Evolutionary conservation across 2,797 vertebrate genomes (phyloP).

Genomic region (Sphenodon punctatus): DNA sequence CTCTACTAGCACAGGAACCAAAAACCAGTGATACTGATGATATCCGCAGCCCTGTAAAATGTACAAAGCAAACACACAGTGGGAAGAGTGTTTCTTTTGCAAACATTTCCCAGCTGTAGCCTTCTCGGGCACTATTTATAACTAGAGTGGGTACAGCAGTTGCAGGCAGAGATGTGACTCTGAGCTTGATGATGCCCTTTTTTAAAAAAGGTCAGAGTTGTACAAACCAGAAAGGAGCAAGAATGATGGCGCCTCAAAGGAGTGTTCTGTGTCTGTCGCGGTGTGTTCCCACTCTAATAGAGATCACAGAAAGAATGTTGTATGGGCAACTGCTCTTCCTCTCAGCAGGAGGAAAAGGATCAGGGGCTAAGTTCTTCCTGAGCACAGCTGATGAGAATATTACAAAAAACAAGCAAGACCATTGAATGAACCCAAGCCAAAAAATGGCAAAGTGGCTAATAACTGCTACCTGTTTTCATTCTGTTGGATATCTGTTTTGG

Average conservation of each 20-base stretch:
- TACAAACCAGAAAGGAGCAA: neutral
- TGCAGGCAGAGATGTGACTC: neutral
- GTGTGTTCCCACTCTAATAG: neutral
- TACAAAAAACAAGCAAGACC: too few relatives aligned
- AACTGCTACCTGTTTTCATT: too few relatives aligned
- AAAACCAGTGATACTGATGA: too few relatives aligned
- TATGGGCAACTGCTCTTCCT: neutral
- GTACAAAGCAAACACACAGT: too few relatives aligned
- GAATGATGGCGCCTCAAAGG: neutral
- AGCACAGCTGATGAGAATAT: too few relatives aligned
- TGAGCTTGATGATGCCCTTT: neutral
- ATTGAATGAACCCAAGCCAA: too few relatives aligned
- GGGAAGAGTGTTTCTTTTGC: neutral
- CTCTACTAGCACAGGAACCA: too few relatives aligned
- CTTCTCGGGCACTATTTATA: neutral
- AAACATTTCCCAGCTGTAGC: neutral
- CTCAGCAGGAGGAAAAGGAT: neutral
- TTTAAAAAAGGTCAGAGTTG: neutral
- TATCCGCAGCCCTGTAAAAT: too few relatives aligned
- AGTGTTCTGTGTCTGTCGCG: fast-evolving
- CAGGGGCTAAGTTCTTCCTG: neutral
- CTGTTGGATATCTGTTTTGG: too few relatives aligned
- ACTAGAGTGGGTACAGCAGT: neutral
- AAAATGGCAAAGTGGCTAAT: too few relatives aligned
- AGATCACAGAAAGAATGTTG: neutral